phyloP scores from a whole-genome alignment of 2,113 vertebrate genomes.

The Hyaena hyaena region DNA sequence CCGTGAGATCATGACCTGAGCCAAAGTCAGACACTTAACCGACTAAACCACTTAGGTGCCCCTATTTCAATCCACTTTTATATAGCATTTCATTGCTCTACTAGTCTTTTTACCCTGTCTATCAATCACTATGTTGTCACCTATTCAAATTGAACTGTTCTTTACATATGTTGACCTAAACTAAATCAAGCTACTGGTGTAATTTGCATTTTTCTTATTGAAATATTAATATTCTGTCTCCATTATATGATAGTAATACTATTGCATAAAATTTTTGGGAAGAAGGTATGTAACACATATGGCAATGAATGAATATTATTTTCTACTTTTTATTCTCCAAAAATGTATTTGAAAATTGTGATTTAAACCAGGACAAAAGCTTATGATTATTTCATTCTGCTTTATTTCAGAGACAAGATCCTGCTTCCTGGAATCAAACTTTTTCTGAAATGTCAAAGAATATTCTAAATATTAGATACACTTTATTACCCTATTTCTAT shows the following conservation, averaged over 20 bases:
- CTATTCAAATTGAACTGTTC: background rate
- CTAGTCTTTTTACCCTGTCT: background rate
- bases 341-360: background rate
- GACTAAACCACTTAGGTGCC: no score
- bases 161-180: background rate
- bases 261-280: background rate
- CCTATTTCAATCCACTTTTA: background rate
- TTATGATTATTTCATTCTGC: background rate
- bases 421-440: constrained; percentile 86
- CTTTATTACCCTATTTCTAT: constrained; percentile 91
- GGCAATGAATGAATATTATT: background rate
- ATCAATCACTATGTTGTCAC: background rate
- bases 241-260: background rate
- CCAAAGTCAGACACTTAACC: no score
- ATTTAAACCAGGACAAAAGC: background rate
- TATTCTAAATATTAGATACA: constrained; percentile 88
- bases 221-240: background rate
- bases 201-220: background rate
- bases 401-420: constrained; percentile 91
- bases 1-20: no score
- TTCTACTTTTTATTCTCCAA: background rate
- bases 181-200: background rate
- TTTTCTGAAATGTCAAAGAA: constrained; percentile 85
- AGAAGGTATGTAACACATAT: background rate
- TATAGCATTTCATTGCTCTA: background rate